Evolutionary conservation across 2,797 vertebrate genomes (phyloP).

Genomic region (Platalea minor): DNA sequence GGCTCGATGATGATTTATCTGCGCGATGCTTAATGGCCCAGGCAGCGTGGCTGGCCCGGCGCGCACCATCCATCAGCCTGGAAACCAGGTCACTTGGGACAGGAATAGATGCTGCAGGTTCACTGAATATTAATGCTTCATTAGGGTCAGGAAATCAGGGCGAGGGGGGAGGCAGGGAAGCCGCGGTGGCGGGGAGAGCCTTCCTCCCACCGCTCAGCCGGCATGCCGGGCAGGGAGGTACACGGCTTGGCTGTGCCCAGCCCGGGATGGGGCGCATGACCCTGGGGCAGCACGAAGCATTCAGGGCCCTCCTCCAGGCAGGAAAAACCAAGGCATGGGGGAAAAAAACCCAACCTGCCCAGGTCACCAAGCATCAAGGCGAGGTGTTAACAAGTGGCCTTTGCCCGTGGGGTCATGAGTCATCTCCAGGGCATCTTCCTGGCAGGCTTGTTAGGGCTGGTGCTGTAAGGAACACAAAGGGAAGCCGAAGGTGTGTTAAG

Average conservation of each 20-base stretch:
- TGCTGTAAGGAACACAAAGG: not conserved
- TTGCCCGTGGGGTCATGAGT: not conserved
- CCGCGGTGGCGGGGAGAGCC: not conserved
- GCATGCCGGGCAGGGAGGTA: rapidly evolving
- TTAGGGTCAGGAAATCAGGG: slow-evolving; percentile 58
- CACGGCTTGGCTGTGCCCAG: not conserved
- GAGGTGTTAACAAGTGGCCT: not conserved
- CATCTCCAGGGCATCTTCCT: not conserved
- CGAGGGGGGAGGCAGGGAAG: not conserved
- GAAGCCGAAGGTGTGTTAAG: not conserved
- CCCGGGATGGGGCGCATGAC: not conserved
- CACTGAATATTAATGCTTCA: slow-evolving; percentile 64
- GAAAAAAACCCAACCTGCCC: not conserved
- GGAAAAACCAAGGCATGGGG: not conserved
- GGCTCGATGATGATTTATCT: slow-evolving; percentile 13
- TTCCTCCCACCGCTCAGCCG: not conserved
- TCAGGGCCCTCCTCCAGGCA: not conserved
- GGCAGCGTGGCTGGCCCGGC: not conserved
- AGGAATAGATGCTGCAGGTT: slow-evolving; percentile 66
- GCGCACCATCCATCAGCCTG: slow-evolving; percentile 40
- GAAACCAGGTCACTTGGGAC: slow-evolving; percentile 65
- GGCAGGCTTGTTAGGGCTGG: not conserved
- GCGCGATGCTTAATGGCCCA: not conserved
- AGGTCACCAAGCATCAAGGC: not conserved
- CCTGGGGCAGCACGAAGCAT: rapidly evolving